phyloP scores from a whole-genome alignment of 2,113 vertebrate genomes.

The Rallus limicola region DNA sequence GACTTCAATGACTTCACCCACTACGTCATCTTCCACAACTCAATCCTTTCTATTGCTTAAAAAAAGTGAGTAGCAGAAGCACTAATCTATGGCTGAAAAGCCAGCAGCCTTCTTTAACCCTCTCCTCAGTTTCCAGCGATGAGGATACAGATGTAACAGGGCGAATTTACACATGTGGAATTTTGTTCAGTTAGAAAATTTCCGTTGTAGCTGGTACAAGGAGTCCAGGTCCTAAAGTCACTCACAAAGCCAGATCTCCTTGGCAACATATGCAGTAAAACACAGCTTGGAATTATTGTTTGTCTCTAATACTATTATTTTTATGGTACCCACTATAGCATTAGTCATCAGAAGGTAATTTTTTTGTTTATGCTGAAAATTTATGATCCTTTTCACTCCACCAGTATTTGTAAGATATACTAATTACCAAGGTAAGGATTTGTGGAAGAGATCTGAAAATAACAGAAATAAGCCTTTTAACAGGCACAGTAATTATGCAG shows the following conservation, averaged over 20 bases:
- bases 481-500: slow-evolving; percentile 44
- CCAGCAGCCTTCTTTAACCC: not conserved
- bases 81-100: not conserved
- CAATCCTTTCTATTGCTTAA: not conserved
- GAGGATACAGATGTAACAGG: not conserved
- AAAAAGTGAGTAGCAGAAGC: not conserved
- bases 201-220: not conserved
- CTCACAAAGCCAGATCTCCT: not conserved
- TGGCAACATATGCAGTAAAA: not conserved
- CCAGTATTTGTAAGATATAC: not conserved
- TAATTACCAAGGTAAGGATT: slow-evolving; percentile 41
- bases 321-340: not conserved
- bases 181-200: not conserved
- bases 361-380: not conserved
- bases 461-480: slow-evolving; percentile 55
- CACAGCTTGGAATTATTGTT: not conserved
- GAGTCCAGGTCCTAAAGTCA: not conserved
- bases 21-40: not conserved
- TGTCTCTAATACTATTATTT: not conserved
- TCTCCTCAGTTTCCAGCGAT: not conserved
- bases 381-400: not conserved
- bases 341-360: not conserved
- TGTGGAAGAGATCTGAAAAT: slow-evolving; percentile 26
- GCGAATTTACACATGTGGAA: not conserved
- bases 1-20: not conserved